These are phyloP conservation scores for Lethrus apterus DNA, from an alignment of 1,140 invertebrate genomes.

Conservation along the genomic window DNA sequence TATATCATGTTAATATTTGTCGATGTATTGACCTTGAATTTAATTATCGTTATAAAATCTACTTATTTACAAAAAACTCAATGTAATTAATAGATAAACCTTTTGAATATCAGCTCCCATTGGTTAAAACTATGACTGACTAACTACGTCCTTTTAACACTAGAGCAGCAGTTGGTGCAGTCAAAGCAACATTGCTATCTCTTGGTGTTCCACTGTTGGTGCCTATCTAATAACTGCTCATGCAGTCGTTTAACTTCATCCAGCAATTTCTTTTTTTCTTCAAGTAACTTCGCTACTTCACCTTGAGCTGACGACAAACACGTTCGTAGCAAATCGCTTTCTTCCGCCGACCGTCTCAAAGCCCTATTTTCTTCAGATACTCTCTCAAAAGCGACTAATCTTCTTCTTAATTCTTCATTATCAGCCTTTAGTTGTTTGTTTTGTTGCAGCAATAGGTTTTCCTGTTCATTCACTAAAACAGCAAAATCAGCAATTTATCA, in stretches of 20 bases:
- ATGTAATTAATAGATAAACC: too few relatives aligned
- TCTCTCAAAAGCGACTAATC: constrained; percentile 52
- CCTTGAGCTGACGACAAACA: constrained; percentile 61
- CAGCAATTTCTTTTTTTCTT: constrained; percentile 65
- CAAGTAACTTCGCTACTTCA: constrained; percentile 57
- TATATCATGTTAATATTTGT: too few relatives aligned
- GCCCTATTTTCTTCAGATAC: constrained; percentile 56
- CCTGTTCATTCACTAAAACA: constrained; percentile 17
- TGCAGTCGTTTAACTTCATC: constrained; percentile 59
- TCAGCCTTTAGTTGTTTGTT: constrained; percentile 49
- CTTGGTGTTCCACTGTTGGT: constrained; percentile 48
- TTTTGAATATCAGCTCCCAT: too few relatives aligned
- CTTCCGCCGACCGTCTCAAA: constrained; percentile 53
- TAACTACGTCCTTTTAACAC: constrained; percentile 30
- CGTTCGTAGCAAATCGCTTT: constrained; percentile 51
- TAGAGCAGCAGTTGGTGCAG: constrained; percentile 53
- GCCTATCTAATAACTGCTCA: constrained; percentile 43
- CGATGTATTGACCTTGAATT: too few relatives aligned
- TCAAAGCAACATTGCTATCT: constrained; percentile 62
- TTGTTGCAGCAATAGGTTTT: constrained; percentile 2
- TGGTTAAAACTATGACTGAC: too few relatives aligned
- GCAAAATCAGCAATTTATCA: too few relatives aligned
- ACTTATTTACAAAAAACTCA: too few relatives aligned
- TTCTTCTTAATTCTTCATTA: constrained; percentile 56
- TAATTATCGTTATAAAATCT: too few relatives aligned